These are phyloP conservation scores for Ips nitidus DNA, from an alignment of 1,140 invertebrate species.

Conservation along the genomic window DNA sequence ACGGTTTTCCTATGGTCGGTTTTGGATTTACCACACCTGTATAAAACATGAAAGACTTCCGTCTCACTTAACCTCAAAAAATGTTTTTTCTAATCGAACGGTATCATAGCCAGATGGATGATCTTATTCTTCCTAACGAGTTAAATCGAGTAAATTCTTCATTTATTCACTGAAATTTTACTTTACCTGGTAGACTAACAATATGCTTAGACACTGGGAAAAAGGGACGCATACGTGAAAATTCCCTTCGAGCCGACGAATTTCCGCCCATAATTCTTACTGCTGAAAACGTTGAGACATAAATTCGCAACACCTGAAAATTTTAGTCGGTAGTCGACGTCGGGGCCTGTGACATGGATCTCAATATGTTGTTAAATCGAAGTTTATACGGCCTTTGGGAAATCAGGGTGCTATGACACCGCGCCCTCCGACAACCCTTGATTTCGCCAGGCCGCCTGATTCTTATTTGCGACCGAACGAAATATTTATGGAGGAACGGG, in stretches of 20 bases:
- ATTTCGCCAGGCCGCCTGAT: slow-evolving; percentile 41
- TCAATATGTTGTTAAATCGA: slow-evolving; percentile 52
- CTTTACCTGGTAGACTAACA: too few relatives aligned
- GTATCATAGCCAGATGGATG: too few relatives aligned
- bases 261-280: slow-evolving; percentile 28
- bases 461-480: slow-evolving; percentile 45
- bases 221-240: not conserved
- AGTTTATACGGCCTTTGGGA: slow-evolving; percentile 52
- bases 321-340: slow-evolving; percentile 21
- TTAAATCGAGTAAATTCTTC: too few relatives aligned
- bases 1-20: too few relatives aligned
- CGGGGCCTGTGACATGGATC: slow-evolving; percentile 44
- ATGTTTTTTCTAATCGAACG: too few relatives aligned
- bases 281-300: slow-evolving; percentile 22
- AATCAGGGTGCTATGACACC: slow-evolving; percentile 48
- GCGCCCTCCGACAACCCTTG: slow-evolving; percentile 35
- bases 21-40: too few relatives aligned
- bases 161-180: too few relatives aligned
- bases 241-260: slow-evolving; percentile 8
- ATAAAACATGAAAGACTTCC: too few relatives aligned
- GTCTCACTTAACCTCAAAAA: too few relatives aligned
- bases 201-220: too few relatives aligned
- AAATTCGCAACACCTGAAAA: slow-evolving; percentile 34
- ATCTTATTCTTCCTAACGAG: too few relatives aligned
- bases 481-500: slow-evolving; percentile 46